Evolutionary conservation across 2,113 vertebrate species (phyloP), one percentile per base, ranked within the genome.

Genomic region (Cynoglossus semilaevis): DNA sequence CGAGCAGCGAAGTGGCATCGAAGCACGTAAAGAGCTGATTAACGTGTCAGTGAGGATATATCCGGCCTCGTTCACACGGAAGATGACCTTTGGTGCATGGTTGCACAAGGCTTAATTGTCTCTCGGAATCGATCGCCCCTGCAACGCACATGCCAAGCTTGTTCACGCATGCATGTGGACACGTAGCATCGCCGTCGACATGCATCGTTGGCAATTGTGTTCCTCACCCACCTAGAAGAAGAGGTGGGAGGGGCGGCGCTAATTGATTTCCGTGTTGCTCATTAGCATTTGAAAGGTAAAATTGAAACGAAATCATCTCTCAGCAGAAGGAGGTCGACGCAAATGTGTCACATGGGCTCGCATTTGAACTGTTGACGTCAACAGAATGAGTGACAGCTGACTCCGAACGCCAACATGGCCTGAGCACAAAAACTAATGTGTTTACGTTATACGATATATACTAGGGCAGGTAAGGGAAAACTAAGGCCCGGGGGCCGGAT

Each of bases 281-380:
- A 73, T 77, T 65, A 66, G 63, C 53, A 78, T 77, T 55, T 62
- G 61, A 72, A 68, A 63, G 54, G 58, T 15, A 49, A 38, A 45
- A 50, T 63, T 40, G 51, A 36, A 36, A 56, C 17, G 15, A 18
- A 65, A 59, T 47, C 40, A 42, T 35, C 40, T 45, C 17, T 13
- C n/a, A 55, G 48, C 42, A 57, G 17, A 38, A 34, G 34, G 9
- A 13, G 16, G 16, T 13, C 13, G 9, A 41, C 4, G 7, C 11
- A 36, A 17, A 3, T 47, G 10, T 40, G 19, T 16, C 19, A 16
- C 18, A 38, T 53, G n/a, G n/a, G 36, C 15, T 15, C 11, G 34
- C 19, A 37, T 15, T 41, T 16, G 9, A 17, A 22, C 35, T 36
- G 19, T 1, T 55, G 54, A 41, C 41, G 58, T 58, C 15, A 52